Evolutionary conservation across 2,888 invertebrate genomes (phyloP), one percentile per base, ranked within the genome.

Genomic region (Morpho deidamia): DNA sequence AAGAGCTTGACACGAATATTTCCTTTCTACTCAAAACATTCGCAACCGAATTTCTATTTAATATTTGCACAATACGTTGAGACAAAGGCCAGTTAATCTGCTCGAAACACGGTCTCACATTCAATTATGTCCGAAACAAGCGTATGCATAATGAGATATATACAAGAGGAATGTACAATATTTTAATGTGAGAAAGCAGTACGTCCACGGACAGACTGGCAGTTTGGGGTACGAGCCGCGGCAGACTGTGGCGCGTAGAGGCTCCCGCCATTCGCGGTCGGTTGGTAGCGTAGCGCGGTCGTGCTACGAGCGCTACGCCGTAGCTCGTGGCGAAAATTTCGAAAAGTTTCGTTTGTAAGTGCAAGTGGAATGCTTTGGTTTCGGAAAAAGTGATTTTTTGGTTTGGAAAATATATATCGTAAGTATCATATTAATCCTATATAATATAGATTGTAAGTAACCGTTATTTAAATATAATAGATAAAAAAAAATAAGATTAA

Each of bases 191-290:
- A 41, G 37, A 48, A 40, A 14, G 38, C 62, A 64, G 70, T 52
- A 58, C 58, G 61, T 55, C 60, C 59, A 64, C 66, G 58, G 58
- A 39, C 12, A 23, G 50, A 61, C 68, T 67, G 65, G 44, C 11
- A 12, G 8, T 46, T 47, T 34, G 8, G 8, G 38, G 34, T 12
- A 35, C 38, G 10, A 37, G 12, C 9, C 5, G 12, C 11, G 35
- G 8, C 49, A 46, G 32, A 57, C 60, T 60, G 48, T 59, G 56
- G 38, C 45, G 59, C 55, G 53, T 34, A 23, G 45, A 55, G 33
- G 40, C 67, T 69, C 70, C 71, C 74, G 76, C 69, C 83, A 83
- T 72, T 83, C 74, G 73, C 65, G 70, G 66, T 68, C 69, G 65
- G 66, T 70, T 61, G 60, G 70, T 64, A 72, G 71, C 66, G 72